phyloP scores from a whole-genome alignment of 1,140 invertebrate genomes.

The Magallana angulata region DNA sequence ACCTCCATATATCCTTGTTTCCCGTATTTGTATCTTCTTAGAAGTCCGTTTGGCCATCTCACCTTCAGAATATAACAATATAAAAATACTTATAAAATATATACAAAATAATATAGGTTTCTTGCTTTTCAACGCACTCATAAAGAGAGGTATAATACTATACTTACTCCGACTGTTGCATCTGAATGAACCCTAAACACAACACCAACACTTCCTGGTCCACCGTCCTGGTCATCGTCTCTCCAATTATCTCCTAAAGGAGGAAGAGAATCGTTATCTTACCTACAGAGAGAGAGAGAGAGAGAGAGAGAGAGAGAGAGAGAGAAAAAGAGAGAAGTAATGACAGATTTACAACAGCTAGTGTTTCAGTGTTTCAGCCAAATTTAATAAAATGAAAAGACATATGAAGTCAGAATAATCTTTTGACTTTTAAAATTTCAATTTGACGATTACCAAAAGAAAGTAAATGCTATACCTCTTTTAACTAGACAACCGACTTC shows the following conservation, averaged over 20 bases:
- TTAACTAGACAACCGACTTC: slow-evolving; percentile 42
- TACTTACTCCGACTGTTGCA: slow-evolving; percentile 16
- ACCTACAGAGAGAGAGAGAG: no score
- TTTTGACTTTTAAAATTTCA: no score
- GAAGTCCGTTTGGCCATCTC: slow-evolving; percentile 17
- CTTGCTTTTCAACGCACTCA: no score
- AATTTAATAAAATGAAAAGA: neutral
- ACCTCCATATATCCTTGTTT: slow-evolving; percentile 44
- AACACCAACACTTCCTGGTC: neutral
- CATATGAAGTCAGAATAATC: no score
- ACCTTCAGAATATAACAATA: neutral
- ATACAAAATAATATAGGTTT: neutral
- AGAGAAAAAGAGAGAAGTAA: no score
- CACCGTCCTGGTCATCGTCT: slow-evolving; percentile 24
- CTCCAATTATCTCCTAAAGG: neutral
- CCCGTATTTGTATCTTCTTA: slow-evolving; percentile 38
- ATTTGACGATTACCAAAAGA: neutral
- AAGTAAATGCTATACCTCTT: neutral
- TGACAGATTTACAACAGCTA: no score
- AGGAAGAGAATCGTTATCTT: no score
- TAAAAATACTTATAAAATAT: no score
- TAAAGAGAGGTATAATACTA: neutral
- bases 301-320: no score
- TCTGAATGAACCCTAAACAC: slow-evolving; percentile 22
- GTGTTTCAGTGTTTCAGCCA: no score